Percentiles rank a stretch among this genome's conserved stretches.
phyloP scores from a whole-genome alignment of 2,888 invertebrate genomes.

The Nephrotoma guestfalica region DNA sequence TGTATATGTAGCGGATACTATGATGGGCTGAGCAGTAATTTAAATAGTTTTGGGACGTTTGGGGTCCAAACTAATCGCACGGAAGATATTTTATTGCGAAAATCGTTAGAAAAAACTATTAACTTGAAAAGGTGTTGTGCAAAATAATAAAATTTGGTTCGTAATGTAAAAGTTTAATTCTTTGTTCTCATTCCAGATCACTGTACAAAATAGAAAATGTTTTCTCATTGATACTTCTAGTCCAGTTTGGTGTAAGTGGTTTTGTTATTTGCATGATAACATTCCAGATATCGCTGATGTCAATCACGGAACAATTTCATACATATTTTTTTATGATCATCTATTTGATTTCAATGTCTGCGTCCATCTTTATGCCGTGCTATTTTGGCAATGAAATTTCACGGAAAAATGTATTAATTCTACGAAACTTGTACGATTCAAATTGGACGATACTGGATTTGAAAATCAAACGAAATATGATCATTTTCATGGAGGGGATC shows the following conservation, averaged over 20 bases:
- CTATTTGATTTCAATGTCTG: conserved; percentile 15
- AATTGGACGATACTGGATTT: conserved; percentile 19
- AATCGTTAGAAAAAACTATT: not conserved
- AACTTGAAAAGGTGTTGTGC: not conserved
- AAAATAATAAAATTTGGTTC: not conserved
- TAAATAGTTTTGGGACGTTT: not conserved
- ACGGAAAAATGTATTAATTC: conserved; percentile 17
- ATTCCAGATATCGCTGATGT: not conserved
- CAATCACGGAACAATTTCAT: not conserved
- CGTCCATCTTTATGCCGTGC: conserved; percentile 25
- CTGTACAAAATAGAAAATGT: not conserved
- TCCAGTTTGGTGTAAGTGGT: not conserved
- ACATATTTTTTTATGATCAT: not conserved
- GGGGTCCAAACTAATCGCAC: not conserved
- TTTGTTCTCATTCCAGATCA: not conserved
- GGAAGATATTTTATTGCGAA: not conserved
- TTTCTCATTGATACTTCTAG: not conserved
- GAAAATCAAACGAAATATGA: not conserved
- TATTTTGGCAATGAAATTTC: conserved; percentile 24
- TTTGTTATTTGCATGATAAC: conserved; percentile 1
- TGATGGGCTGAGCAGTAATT: not conserved
- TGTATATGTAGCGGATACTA: not conserved
- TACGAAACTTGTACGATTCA: conserved; percentile 19
- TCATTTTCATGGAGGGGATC: not conserved
- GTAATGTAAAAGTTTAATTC: not conserved